These are phyloP conservation scores for Adrianichthys oophorus DNA, from an alignment of 2,797 vertebrate species.

Conservation along the genomic window DNA sequence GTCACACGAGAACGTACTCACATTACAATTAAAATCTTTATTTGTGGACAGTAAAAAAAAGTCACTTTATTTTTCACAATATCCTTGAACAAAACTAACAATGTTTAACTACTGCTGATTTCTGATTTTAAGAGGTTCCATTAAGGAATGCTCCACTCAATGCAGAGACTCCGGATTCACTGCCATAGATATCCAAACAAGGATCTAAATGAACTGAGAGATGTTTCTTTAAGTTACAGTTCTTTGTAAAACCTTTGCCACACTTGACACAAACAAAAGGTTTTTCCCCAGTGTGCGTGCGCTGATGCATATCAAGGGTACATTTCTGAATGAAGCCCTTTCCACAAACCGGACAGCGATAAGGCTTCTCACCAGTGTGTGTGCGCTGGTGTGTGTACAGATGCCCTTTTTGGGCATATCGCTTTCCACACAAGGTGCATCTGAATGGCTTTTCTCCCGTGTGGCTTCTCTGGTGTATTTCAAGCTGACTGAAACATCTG, in stretches of 20 bases:
- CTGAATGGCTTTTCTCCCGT: conserved; percentile 81
- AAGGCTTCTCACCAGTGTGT: conserved; percentile 81
- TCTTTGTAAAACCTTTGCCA: conserved; percentile 73
- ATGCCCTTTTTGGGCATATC: conserved; percentile 79
- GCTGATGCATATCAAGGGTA: conserved; percentile 81
- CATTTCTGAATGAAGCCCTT: conserved; percentile 83
- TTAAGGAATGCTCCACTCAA: conserved; percentile 49
- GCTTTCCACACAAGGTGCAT: conserved; percentile 78
- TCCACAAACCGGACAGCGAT: conserved; percentile 76
- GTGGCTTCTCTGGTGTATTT: conserved; percentile 82
- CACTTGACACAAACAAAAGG: conserved; percentile 77
- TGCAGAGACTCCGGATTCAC: conserved; percentile 36
- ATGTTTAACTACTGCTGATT: not conserved
- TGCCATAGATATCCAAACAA: conserved; percentile 45
- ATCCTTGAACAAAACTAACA: conserved; percentile 10
- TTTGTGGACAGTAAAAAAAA: not conserved
- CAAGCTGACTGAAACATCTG: conserved; percentile 79
- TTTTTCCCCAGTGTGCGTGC: conserved; percentile 80
- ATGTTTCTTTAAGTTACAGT: conserved; percentile 72
- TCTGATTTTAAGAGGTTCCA: conserved; percentile 32
- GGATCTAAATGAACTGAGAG: conserved; percentile 54
- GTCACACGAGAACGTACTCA: too few species aligned
- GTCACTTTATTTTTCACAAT: conserved; percentile 44
- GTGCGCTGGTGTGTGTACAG: conserved; percentile 82
- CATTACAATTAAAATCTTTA: not conserved